Base-by-base conservation (phyloP, 2,113 vertebrate species). In the Grammomys dolichurus region DNA sequence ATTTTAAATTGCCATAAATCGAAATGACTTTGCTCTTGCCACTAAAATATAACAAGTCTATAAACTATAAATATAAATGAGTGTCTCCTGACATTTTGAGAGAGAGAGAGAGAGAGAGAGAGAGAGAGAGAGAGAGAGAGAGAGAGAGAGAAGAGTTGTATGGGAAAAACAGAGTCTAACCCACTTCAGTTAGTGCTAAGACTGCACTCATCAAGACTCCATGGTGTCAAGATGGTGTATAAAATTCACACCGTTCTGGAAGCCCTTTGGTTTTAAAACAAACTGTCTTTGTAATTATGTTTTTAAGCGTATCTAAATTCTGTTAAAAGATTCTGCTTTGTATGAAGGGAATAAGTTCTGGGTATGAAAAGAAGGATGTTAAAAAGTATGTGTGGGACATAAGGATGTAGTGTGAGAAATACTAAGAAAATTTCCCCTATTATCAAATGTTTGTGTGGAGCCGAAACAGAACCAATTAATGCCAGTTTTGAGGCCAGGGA, bases 1-100 rank as follows among this genome's bases (percentile, higher is more conserved):
- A 98, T 97, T 98, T 98, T 95, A 98, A 98, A 98, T 97, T 97
- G 97, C 95, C 92, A 78, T 97, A 93, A 97, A 98, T 97, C 56
- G 94, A 97, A 95, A 97, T 73, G 93, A 51, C 91, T 98, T 98
- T 46, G 65, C 81, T 97, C 95, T 96, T 96, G 92, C 85, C 96
- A 93, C 96, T 92, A 93, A 97, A 98, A 95, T 96, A 89, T 36
- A 97, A 96, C 78, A 65, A 86, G 65, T 96, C 82, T 80, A 81
- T 96, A 95, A 97, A 96, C 93, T 87, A 88, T 0, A 63, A 63
- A 93, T 96, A 90, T 96, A 97, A 98, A 97, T 97, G 96, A 97
- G 77, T 87, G 82, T 91, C 75, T 69, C 56, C 93, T 94, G 94
- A 92, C 96, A 93, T 94, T 98, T 97, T 97, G 87, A 14, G 4